Evolutionary conservation across 2,113 vertebrate genomes (phyloP), one percentile per base, ranked within the genome.

Genomic region (Carassius gibelio): DNA sequence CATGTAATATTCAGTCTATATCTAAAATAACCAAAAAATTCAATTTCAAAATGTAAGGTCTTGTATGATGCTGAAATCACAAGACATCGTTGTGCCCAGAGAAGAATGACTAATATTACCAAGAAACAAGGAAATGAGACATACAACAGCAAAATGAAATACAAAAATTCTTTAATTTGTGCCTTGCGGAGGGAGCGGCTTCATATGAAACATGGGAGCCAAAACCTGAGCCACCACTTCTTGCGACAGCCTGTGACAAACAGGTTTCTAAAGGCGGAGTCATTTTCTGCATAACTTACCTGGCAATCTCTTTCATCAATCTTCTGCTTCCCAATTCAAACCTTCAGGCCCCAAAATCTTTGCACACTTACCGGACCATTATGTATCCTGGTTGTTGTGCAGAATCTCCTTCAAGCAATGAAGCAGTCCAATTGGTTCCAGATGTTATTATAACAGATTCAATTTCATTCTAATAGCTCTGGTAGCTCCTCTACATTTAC

Each of bases 181-280:
- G 71, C 87, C 76, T 87, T 87, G 34, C 38, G 78, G 88, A 93
- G 92, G 94, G 94, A 94, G 94, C 90, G 93, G 92, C 89, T 86
- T 85, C 76, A 55, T 87, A 72, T 89, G 88, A 89, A 90, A 72
- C 55, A 91, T 86, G 88, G 88, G 85, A 81, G 81, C 83, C 89
- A 90, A 93, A 95, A 95, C 94, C 93, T 90, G 94, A 94, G 92
- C 81, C 93, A 90, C 94, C 88, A 94, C 94, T 93, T 95, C 90
- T 94, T 95, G 94, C 94, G 92, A 95, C 93, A 95, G 92, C 19
- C 19, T 91, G 92, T 71, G 92, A 94, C 92, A 91, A 93, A 92
- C 93, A 92, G 92, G 92, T 94, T 95, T 91, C 90, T 91, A 89
- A 55, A 55, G 72, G 88, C 26, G 68, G 83, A 87, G 19, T 85